A percentile compares a stretch with the other conserved stretches of the same genome.
Conservation (phyloP, 2,888 invertebrate genomes). For the Apamea crenata region DNA sequence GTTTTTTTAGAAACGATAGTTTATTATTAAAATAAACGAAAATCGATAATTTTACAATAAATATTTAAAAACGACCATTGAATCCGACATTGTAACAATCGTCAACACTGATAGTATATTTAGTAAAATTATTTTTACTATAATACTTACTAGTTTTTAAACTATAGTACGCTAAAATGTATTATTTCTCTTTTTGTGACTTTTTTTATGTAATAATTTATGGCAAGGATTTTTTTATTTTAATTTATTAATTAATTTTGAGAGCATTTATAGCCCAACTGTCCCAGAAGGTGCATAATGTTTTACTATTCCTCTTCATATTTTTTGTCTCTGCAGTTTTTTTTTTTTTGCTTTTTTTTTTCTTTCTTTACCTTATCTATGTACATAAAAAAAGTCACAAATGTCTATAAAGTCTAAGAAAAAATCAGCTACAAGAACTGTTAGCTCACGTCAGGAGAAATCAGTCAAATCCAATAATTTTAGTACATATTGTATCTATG, state of each 20-base stretch:
- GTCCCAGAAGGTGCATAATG: background rate
- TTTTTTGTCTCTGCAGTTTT: background rate
- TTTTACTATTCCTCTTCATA: background rate
- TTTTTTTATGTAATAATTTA: constrained; percentile 22
- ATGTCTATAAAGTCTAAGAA: constrained; percentile 46
- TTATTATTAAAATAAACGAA: constrained; percentile 22
- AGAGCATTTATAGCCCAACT: background rate
- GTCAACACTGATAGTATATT: constrained; percentile 58
- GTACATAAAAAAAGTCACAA: constrained; percentile 42
- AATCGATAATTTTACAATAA: constrained; percentile 33
- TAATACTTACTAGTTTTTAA: constrained; percentile 49
- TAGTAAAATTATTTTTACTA: constrained; percentile 56
- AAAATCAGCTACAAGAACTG: constrained; percentile 49
- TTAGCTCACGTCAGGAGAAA: constrained; percentile 55
- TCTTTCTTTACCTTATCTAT: background rate
- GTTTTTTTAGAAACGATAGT: background rate
- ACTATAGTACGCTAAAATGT: constrained; percentile 53
- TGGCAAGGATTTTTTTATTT: background rate
- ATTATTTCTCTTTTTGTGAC: constrained; percentile 29
- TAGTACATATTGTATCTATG: constrained; percentile 61
- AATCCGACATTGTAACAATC: constrained; percentile 43
- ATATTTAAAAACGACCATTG: constrained; percentile 27
- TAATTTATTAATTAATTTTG: background rate
- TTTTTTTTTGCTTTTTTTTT: background rate
- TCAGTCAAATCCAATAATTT: constrained; percentile 70